Evolutionary conservation across 2,797 vertebrate genomes (phyloP).

Genomic region (Eospalax fontanierii): DNA sequence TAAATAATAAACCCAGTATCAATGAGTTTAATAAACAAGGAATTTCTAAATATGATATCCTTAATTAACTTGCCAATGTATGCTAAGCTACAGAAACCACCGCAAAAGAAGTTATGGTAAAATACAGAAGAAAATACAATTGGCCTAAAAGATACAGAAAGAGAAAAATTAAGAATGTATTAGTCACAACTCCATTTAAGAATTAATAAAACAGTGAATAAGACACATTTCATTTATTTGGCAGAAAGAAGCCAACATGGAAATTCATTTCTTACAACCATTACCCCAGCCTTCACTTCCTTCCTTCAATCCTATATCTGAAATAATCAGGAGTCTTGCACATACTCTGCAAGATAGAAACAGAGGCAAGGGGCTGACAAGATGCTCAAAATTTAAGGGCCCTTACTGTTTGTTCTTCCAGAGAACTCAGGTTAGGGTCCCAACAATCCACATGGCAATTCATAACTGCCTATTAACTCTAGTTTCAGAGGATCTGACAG

Average conservation of each 20-base stretch:
- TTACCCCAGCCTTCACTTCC: background rate
- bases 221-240: constrained; percentile 38
- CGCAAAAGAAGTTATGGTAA: constrained; percentile 40
- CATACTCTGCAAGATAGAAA: background rate
- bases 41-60: background rate
- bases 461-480: too few species aligned
- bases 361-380: background rate
- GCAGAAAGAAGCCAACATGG: background rate
- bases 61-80: constrained; percentile 23
- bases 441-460: too few species aligned
- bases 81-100: background rate
- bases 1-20: constrained; percentile 17
- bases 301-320: constrained; percentile 41
- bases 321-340: constrained; percentile 1
- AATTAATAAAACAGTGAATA: background rate
- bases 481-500: too few species aligned
- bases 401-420: too few species aligned
- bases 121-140: constrained; percentile 46
- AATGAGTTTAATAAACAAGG: background rate
- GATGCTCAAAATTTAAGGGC: too few species aligned
- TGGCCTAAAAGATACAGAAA: constrained; percentile 30
- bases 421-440: too few species aligned
- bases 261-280: constrained; percentile 2
- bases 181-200: constrained; percentile 6
- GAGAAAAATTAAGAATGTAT: background rate